A percentile compares a stretch with the other conserved stretches of the same genome.
Conservation (phyloP, 2,113 vertebrate genomes). For the Promerops cafer region DNA sequence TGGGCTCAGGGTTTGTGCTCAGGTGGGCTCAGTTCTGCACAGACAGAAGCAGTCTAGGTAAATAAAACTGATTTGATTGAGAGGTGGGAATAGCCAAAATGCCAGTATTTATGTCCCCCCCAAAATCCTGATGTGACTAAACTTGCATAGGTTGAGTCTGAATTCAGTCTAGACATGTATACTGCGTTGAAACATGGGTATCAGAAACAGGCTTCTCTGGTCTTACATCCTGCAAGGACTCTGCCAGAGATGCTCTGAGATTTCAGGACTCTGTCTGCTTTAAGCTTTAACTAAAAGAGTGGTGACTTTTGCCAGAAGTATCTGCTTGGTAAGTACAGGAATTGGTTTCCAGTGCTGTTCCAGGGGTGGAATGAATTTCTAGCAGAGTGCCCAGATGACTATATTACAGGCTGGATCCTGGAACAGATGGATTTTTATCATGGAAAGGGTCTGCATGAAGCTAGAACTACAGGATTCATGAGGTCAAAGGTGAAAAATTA, state of each 20-base stretch:
- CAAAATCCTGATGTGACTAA: background rate
- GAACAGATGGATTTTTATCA: background rate
- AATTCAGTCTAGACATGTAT: background rate
- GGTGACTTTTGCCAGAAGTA: background rate
- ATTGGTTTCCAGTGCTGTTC: background rate
- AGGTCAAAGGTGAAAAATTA: background rate
- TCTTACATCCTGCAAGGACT: background rate
- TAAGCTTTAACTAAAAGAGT: background rate
- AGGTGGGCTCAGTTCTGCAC: background rate
- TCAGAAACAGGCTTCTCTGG: background rate
- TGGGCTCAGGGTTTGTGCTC: background rate
- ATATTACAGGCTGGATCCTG: background rate
- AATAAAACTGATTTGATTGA: background rate
- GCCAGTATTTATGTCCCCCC: background rate
- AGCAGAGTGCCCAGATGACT: background rate
- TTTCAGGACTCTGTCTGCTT: background rate
- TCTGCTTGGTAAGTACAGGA: background rate
- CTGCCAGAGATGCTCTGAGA: background rate
- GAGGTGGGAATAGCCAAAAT: background rate
- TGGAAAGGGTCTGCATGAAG: fast-evolving
- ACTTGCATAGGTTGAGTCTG: fast-evolving
- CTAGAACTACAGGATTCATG: background rate
- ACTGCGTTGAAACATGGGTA: background rate
- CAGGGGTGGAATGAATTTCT: background rate
- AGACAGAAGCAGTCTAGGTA: background rate